Conservation (phyloP, 2,113 vertebrate genomes). For the Macroglossus sobrinus region DNA sequence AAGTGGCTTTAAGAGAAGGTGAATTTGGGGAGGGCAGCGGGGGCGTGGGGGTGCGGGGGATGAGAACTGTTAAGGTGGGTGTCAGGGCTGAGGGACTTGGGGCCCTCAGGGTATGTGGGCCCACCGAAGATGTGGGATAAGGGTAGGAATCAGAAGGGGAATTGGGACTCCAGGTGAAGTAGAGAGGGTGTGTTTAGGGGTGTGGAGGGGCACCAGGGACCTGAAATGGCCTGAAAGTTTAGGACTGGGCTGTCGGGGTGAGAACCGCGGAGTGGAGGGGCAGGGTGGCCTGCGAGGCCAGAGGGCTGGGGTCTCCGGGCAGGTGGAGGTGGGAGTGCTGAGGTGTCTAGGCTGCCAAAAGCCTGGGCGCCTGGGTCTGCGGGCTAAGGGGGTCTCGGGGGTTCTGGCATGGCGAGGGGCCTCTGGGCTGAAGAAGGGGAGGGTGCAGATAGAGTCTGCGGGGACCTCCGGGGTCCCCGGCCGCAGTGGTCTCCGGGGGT, state of each 20-base stretch:
- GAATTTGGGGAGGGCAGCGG: rapidly evolving
- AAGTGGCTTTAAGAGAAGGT: not conserved
- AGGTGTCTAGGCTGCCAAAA: too few relatives aligned
- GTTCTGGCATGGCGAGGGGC: not conserved
- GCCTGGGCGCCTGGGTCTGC: not conserved
- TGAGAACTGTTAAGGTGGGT: too few relatives aligned
- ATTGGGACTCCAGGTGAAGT: not conserved
- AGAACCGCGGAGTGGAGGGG: not conserved
- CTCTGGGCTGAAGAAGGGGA: not conserved
- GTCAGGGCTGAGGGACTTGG: not conserved
- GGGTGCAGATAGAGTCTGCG: not conserved
- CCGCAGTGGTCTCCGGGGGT: not conserved
- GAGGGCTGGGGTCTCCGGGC: not conserved
- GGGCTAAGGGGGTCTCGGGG: not conserved
- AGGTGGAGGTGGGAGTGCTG: not conserved
- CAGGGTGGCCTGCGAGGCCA: too few relatives aligned
- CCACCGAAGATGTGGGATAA: not conserved
- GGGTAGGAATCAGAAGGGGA: not conserved
- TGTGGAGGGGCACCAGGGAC: not conserved
- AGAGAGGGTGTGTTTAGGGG: not conserved
- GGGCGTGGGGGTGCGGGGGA: too few relatives aligned
- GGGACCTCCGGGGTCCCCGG: not conserved
- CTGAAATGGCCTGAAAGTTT: not conserved
- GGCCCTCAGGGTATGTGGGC: rapidly evolving
- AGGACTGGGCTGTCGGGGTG: not conserved